Evolutionary conservation across 2,113 vertebrate species (phyloP).

Genomic region (Perca flavescens): DNA sequence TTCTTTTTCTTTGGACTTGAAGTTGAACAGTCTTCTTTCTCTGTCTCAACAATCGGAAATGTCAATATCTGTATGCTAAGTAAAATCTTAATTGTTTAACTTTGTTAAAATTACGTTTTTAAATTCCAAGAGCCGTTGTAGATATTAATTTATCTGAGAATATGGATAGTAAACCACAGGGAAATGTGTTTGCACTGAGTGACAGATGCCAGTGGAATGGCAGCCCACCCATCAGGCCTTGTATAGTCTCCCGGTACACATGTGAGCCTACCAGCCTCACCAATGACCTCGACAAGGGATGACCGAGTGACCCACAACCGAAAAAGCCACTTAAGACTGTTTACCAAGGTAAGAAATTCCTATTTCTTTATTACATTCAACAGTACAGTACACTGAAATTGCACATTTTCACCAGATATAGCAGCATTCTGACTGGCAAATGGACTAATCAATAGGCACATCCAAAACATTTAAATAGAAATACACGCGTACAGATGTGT

Average conservation of each 20-base stretch:
- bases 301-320: neutral
- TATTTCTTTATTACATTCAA: slow-evolving; percentile 85
- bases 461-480: slow-evolving; percentile 75
- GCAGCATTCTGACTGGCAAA: slow-evolving; percentile 85
- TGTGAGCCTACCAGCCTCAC: neutral
- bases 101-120: neutral
- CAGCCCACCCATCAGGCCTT: neutral
- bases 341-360: slow-evolving; percentile 84
- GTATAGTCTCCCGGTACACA: too few relatives aligned
- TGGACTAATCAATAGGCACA: slow-evolving; percentile 81
- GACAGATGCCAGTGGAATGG: neutral
- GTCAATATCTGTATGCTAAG: neutral
- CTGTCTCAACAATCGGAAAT: too few relatives aligned
- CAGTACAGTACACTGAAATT: slow-evolving; percentile 85
- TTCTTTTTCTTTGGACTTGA: too few relatives aligned
- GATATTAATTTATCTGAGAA: neutral
- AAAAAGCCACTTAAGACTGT: slow-evolving; percentile 41
- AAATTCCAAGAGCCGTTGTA: neutral
- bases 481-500: slow-evolving; percentile 63
- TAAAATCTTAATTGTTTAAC: neutral
- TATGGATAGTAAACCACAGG: neutral
- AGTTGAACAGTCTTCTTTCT: too few relatives aligned
- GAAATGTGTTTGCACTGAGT: neutral
- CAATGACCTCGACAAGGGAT: neutral
- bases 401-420: slow-evolving; percentile 86